phyloP scores from a whole-genome alignment of 2,113 vertebrate species.

The Helogale parvula region DNA sequence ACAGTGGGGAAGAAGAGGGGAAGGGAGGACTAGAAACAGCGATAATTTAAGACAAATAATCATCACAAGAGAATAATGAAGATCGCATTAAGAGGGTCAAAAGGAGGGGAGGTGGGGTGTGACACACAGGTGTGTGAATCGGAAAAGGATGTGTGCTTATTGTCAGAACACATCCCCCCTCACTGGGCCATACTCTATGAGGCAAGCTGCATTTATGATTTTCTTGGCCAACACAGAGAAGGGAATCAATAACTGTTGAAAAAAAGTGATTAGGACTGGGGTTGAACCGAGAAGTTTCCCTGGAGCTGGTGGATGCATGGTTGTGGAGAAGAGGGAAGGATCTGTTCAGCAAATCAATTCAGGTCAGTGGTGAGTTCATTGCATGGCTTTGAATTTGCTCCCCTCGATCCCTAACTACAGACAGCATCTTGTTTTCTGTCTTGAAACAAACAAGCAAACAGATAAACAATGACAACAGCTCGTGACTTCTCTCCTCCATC shows the following conservation, averaged over 20 bases:
- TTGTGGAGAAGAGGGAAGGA: not conserved
- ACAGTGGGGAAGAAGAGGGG: not conserved
- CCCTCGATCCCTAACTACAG: not conserved
- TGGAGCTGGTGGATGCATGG: accelerated
- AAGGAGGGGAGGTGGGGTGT: not conserved
- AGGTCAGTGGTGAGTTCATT: not conserved
- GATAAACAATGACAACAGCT: not conserved
- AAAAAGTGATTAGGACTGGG: not conserved
- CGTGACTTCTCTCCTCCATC: not conserved
- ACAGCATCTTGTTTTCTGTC: not conserved
- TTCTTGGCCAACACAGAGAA: not conserved
- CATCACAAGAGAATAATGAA: not conserved
- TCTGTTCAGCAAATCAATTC: not conserved
- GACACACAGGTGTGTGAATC: not conserved
- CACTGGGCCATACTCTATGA: not conserved
- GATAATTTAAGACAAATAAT: not conserved
- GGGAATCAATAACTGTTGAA: not conserved
- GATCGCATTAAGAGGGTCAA: not conserved
- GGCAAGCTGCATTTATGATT: accelerated
- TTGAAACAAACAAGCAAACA: not conserved
- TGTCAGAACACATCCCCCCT: not conserved
- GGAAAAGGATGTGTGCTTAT: not conserved
- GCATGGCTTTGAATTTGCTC: not conserved
- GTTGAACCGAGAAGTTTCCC: not conserved
- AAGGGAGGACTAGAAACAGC: not conserved